Evolutionary conservation across 2,113 vertebrate species (phyloP), one percentile per base, ranked within the genome.

Genomic region (Rhinolophus ferrumequinum): DNA sequence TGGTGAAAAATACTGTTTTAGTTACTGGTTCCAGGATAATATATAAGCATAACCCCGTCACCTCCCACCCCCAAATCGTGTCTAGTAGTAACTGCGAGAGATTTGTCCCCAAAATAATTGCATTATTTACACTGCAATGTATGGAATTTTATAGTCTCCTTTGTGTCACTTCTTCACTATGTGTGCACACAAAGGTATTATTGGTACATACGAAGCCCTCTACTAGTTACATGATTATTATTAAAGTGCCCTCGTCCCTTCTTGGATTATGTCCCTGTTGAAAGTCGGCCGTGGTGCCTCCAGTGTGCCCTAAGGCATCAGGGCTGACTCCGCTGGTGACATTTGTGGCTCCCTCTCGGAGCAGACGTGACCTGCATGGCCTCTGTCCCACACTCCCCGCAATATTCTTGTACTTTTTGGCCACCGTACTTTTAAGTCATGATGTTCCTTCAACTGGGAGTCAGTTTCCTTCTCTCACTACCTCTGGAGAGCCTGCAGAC

Each of bases 51-150:
- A 60, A 58, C 24, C 8, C 8, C 38, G 3, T 62, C 28, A 47
- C 16, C 10, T 1, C 18, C 1, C 8, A 18, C 11, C 35, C 26
- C 33, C 10, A 24, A 19, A 19, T 30, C 1, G 0, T 38, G 21
- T 73, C 21, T 26, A 19, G 0, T 52, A 52, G 38, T 52, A 38
- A 75, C 62, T 75, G 8, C 33, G 35, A 69, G 75, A 85, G 56
- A 58, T 69, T 70, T 86, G 73, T 92, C 21, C 8, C 22, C n/a
- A 4, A 72, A 19, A 75, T 66, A n/a, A n/a, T 33, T 54, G 33
- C 13, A 5, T 13, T 80, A 70, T 83, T 94, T 50, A 58, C 58
- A 44, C 35, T 83, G 3, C 24, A 50, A 22, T 50, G n/a, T 73
- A 2, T 21, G 90, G 62, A 62, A 16, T 58, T 75, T 64, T 30